Conservation (phyloP, 1,140 invertebrate species). For the Papilio polyxenes region DNA sequence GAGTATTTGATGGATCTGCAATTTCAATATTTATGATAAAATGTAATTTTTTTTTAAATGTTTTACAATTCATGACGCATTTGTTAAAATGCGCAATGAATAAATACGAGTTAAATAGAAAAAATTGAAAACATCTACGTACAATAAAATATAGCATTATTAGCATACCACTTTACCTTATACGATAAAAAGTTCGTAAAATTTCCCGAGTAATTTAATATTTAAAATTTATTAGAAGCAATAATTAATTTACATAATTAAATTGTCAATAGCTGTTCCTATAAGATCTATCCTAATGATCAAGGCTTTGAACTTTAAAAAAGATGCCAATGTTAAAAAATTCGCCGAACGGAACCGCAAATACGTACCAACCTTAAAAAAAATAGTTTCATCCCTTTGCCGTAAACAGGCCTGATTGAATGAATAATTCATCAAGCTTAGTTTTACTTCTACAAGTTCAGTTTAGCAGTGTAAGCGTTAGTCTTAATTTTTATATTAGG, state of each 20-base stretch:
- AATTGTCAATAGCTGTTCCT: too few relatives aligned
- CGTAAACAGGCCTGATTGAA: too few relatives aligned
- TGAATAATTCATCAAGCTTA: too few relatives aligned
- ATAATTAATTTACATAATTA: background rate
- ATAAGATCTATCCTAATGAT: too few relatives aligned
- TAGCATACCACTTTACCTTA: background rate
- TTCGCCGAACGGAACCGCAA: background rate
- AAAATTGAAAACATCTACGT: background rate
- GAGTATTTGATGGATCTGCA: too few relatives aligned
- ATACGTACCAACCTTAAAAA: background rate
- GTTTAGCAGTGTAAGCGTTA: too few relatives aligned
- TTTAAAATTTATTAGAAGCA: too few relatives aligned
- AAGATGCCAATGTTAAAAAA: too few relatives aligned
- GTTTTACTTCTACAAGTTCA: too few relatives aligned
- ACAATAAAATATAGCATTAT: background rate
- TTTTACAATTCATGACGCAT: background rate
- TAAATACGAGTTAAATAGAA: background rate
- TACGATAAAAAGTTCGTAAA: background rate
- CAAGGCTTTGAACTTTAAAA: too few relatives aligned
- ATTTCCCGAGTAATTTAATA: background rate
- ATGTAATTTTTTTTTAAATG: background rate
- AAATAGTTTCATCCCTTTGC: background rate
- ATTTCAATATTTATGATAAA: too few relatives aligned
- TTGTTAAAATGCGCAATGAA: background rate
- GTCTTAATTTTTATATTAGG: conserved; percentile 2